Conservation (phyloP, 2,797 vertebrate species). For the Buphagus erythrorhynchus region DNA sequence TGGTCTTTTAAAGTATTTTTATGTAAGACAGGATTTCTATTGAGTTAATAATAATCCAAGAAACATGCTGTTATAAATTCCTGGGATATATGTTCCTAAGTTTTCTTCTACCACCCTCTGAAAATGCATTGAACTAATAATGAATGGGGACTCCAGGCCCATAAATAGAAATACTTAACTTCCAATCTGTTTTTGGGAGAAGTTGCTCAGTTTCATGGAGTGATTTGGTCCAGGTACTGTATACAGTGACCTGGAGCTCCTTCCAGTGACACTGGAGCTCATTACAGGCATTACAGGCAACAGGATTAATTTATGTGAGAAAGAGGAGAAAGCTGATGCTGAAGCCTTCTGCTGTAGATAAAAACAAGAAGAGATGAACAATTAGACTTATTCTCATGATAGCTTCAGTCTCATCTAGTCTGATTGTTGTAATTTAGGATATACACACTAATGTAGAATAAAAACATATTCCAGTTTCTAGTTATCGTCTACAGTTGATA, state of each 20-base stretch:
- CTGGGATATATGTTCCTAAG: not conserved
- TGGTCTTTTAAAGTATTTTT: not conserved
- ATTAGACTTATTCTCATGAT: not conserved
- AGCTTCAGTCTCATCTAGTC: not conserved
- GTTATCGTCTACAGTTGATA: not conserved
- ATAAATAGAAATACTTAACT: not conserved
- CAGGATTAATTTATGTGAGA: not conserved
- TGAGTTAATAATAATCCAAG: not conserved
- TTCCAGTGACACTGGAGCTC: not conserved
- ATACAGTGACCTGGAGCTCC: not conserved
- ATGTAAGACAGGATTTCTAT: not conserved
- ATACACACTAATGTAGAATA: rapidly evolving
- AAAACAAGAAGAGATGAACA: not conserved
- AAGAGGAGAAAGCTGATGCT: not conserved
- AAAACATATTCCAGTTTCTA: slow-evolving; percentile 5
- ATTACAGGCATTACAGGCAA: not conserved
- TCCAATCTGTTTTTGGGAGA: not conserved
- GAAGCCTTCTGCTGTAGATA: not conserved
- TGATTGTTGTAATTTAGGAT: not conserved
- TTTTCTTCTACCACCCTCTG: not conserved
- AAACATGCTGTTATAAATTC: not conserved
- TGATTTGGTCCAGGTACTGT: not conserved
- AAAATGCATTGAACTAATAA: not conserved
- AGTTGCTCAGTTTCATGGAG: not conserved
- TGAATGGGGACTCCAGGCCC: not conserved